Conservation (phyloP, 2,113 vertebrate species). For the Psilopsiagon aurifrons region DNA sequence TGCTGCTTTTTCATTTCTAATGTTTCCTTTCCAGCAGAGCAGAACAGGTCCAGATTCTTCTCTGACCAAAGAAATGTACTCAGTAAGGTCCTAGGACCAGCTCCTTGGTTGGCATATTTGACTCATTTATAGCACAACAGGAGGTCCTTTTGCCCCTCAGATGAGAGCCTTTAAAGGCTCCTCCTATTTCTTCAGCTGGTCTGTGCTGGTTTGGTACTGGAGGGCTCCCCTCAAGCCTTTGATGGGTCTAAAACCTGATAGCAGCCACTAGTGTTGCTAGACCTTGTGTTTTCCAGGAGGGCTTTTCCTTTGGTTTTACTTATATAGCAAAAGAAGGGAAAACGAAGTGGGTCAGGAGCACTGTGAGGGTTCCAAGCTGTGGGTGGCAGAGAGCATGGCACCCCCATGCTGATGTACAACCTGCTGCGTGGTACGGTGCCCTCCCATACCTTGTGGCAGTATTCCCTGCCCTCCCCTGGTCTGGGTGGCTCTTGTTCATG, state of each 20-base stretch:
- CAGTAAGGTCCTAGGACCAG: not conserved
- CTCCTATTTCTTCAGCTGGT: not conserved
- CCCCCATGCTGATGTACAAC: not conserved
- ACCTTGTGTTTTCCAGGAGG: not conserved
- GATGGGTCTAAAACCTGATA: not conserved
- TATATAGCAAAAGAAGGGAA: not conserved
- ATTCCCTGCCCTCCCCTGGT: not conserved
- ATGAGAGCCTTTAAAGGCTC: not conserved
- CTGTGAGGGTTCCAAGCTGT: not conserved
- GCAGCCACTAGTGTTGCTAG: not conserved
- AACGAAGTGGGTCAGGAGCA: not conserved
- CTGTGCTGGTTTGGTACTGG: not conserved
- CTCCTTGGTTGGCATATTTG: not conserved
- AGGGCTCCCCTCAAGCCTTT: not conserved
- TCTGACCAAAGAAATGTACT: not conserved
- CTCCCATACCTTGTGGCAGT: not conserved
- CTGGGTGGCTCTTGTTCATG: not conserved
- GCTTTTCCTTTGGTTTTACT: not conserved
- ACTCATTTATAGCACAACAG: not conserved
- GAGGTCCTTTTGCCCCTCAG: not conserved
- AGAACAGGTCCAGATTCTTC: not conserved
- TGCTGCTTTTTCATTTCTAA: slow-evolving; percentile 1
- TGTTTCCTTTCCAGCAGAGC: not conserved
- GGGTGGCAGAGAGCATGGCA: not conserved
- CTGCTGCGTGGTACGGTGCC: rapidly evolving